A percentile compares a stretch with the other conserved stretches of the same genome.
Evolutionary conservation across 2,888 invertebrate genomes (phyloP).

Genomic region (Lampropteryx suffumata): DNA sequence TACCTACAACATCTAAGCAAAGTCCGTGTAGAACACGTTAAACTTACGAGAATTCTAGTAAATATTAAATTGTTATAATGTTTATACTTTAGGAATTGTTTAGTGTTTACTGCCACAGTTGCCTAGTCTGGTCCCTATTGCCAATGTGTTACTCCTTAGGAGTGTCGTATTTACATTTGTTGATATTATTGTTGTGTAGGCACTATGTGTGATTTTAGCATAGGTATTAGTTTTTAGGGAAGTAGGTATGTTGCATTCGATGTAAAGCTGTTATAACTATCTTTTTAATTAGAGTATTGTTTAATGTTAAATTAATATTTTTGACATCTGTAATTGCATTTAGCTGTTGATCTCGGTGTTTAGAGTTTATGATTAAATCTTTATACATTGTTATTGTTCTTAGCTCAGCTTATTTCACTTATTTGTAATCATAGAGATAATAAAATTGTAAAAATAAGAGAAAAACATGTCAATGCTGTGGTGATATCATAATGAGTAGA

Average conservation of each 20-base stretch:
- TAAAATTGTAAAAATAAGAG: background rate
- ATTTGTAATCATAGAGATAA: too few relatives aligned
- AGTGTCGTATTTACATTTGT: slow-evolving; percentile 44
- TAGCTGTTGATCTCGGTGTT: slow-evolving; percentile 4
- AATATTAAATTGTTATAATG: slow-evolving; percentile 4
- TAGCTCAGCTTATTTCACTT: too few relatives aligned
- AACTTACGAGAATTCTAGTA: slow-evolving; percentile 7
- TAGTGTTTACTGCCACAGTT: slow-evolving; percentile 10
- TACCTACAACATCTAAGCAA: slow-evolving; percentile 8
- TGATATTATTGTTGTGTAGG: slow-evolving; percentile 21
- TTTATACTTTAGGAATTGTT: slow-evolving; percentile 3
- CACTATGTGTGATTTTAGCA: slow-evolving; percentile 3
- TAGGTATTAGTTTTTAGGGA: background rate
- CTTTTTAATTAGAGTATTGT: background rate
- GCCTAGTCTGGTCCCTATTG: slow-evolving; percentile 29
- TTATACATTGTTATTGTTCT: too few relatives aligned
- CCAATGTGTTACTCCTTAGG: slow-evolving; percentile 28
- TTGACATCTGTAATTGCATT: slow-evolving; percentile 4
- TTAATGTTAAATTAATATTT: background rate
- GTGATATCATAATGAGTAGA: slow-evolving; percentile 55
- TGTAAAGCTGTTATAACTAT: background rate
- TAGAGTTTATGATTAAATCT: background rate
- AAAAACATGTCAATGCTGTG: slow-evolving; percentile 61
- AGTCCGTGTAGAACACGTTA: slow-evolving; percentile 25
- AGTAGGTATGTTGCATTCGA: too few relatives aligned